Evolutionary conservation across 1,140 invertebrate genomes (phyloP).

Genomic region (Amphibalanus amphitrite): DNA sequence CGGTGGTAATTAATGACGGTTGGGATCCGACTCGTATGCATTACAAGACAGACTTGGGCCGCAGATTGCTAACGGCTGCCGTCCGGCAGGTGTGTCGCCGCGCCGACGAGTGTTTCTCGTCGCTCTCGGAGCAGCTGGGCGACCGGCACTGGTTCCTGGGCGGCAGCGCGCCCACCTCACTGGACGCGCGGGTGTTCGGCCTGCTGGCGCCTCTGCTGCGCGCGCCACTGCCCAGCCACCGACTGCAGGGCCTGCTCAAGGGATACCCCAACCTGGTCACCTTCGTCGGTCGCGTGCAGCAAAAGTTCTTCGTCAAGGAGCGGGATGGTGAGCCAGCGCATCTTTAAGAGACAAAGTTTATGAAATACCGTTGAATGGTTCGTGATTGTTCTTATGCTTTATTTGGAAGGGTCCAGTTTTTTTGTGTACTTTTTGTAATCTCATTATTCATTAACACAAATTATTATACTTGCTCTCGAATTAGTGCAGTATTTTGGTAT

Average conservation of each 20-base stretch:
- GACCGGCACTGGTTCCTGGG: slow-evolving; percentile 46
- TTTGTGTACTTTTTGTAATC: no score
- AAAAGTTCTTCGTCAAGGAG: neutral
- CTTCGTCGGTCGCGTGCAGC: neutral
- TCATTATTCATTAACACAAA: no score
- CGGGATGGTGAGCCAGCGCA: neutral
- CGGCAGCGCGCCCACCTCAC: slow-evolving; percentile 52
- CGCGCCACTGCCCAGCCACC: slow-evolving; percentile 55
- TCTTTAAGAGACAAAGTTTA: no score
- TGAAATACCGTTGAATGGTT: no score
- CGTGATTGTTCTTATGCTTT: no score
- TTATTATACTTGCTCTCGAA: no score
- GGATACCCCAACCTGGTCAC: slow-evolving; percentile 24
- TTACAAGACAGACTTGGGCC: no score
- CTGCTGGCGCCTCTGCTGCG: slow-evolving; percentile 73
- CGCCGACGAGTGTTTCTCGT: neutral
- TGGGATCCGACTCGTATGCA: no score
- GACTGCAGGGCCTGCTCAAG: slow-evolving; percentile 56
- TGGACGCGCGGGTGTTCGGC: slow-evolving; percentile 78
- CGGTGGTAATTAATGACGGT: no score
- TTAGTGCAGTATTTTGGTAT: no score
- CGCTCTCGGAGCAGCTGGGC: neutral
- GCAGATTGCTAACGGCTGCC: no score
- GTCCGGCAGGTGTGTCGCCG: neutral
- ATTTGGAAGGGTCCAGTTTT: no score